Conservation (phyloP, 1,140 invertebrate species). For the Lasaia peninsularis region DNA sequence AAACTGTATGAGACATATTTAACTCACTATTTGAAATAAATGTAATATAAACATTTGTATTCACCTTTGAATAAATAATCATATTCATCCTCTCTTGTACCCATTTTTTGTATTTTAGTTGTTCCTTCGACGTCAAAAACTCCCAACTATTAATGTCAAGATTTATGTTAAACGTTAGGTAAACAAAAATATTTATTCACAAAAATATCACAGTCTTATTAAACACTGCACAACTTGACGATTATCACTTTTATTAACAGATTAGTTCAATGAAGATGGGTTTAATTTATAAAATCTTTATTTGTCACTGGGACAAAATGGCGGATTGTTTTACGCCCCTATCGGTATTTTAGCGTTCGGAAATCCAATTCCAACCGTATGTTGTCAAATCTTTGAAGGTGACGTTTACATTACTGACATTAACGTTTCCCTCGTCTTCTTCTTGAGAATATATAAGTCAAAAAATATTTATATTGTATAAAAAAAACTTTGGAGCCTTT, state of each 20-base stretch:
- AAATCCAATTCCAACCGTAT: slow-evolving; percentile 27
- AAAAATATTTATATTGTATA: no score
- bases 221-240: slow-evolving; percentile 64
- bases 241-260: slow-evolving; percentile 60
- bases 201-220: slow-evolving; percentile 70
- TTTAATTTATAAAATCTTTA: slow-evolving; percentile 60
- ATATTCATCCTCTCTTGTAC: slow-evolving; percentile 99
- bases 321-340: slow-evolving; percentile 74
- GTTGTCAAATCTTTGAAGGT: slow-evolving; percentile 16
- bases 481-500: no score
- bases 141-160: slow-evolving; percentile 66
- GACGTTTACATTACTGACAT: slow-evolving; percentile 15
- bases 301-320: slow-evolving; percentile 71
- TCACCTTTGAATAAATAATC: slow-evolving; percentile 99
- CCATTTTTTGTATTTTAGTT: slow-evolving; percentile 83
- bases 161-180: slow-evolving; percentile 37
- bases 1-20: slow-evolving; percentile 16
- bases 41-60: background rate
- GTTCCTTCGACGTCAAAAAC: slow-evolving; percentile 71
- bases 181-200: slow-evolving; percentile 72
- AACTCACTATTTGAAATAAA: background rate
- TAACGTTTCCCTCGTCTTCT: background rate
- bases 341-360: slow-evolving; percentile 44
- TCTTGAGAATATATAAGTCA: no score
- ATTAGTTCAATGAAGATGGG: slow-evolving; percentile 60